Evolutionary conservation across 2,113 vertebrate species (phyloP).

Genomic region (Ailuropoda melanoleuca): DNA sequence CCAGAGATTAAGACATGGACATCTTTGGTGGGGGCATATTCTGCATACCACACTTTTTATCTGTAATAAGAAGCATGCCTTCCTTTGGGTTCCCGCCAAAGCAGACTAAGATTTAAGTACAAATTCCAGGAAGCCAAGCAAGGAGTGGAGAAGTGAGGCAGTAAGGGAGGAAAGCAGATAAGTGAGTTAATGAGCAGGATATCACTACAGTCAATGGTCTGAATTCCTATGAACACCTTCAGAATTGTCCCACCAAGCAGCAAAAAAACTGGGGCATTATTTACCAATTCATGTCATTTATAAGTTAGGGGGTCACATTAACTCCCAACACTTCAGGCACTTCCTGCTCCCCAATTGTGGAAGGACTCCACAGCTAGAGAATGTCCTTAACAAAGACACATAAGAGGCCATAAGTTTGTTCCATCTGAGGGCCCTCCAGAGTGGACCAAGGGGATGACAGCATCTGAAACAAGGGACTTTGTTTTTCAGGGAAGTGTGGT

Average conservation of each 20-base stretch:
- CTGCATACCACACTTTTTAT: neutral
- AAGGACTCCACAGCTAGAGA: neutral
- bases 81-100: neutral
- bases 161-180: neutral
- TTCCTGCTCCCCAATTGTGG: neutral
- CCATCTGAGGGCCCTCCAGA: neutral
- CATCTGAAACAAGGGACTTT: neutral
- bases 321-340: neutral
- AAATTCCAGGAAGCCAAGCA: neutral
- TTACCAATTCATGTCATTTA: neutral
- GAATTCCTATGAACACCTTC: neutral
- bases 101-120: neutral
- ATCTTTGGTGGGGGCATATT: neutral
- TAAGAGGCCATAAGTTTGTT: neutral
- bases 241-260: neutral
- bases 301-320: neutral
- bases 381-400: neutral
- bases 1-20: neutral
- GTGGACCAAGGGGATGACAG: neutral
- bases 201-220: neutral
- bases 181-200: neutral
- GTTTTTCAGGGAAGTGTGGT: neutral
- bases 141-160: neutral
- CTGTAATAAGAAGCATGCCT: neutral
- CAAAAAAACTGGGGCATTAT: neutral